Base-by-base conservation (phyloP, 1,140 invertebrate genomes). In the Drosophila sulfurigaster region DNA sequence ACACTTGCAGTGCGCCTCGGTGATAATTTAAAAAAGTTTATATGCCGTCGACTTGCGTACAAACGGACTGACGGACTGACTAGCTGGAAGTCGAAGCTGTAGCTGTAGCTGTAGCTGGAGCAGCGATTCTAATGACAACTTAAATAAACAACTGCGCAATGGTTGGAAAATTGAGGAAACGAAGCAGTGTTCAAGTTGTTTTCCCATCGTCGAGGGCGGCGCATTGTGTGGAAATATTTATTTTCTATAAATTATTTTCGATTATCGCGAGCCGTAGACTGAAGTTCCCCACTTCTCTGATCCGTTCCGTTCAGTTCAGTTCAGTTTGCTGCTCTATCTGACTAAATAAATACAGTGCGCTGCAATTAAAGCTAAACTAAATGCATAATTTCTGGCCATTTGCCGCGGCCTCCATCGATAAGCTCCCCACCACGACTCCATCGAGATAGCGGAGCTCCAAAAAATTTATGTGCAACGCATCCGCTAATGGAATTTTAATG, bases 1-100 rank as follows among this genome's bases (percentile, higher is more conserved):
- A 56, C 28, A 79, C 52, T 68, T 62, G 45, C 68, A 57, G 78
- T 68, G 82, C 75, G 83, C 77, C 52, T 70, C 70, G 83, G 83
- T 88, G 85, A 88, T 88, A 88, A 88, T 88, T 88, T 88, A 78
- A 88, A 87, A 87, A 88, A 88, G 83, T 88, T 88, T 88, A 88
- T 88, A 83, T 74, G 78, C 80, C 77, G 65, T 72, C 80, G 63
- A 68, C 70, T 46, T 51, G 30, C 30, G 43, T 20, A 8, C 11
- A 35, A 10, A 15, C 25, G 1, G 4, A 20, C 30, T 7, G 48
- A 30, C 58, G 58, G 77, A 80, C 69, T 80, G 67, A 64, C 48
- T 38, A 38, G 35, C 35, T 38, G 35, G 35, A 38, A 38, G 35
- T 38, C 35, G 35, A 7, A 46, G 57, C 16, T 11, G 46, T 3